These are phyloP conservation scores for Typhlomys cinereus DNA, from an alignment of 2,113 vertebrate genomes.

Conservation along the genomic window DNA sequence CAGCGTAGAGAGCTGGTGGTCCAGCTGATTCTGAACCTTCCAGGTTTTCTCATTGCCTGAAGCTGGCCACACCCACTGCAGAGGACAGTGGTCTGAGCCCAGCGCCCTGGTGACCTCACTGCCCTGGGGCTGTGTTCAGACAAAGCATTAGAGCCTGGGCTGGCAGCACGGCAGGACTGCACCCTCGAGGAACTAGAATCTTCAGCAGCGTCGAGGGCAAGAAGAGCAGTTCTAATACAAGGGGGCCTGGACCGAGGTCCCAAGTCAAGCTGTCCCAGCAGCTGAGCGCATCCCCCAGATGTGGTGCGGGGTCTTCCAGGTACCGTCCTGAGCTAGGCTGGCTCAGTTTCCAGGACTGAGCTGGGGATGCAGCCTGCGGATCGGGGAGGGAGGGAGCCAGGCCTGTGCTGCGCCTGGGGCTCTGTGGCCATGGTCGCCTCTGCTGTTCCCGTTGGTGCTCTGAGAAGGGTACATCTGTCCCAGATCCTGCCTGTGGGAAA, in stretches of 20 bases:
- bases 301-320: fast-evolving
- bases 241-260: neutral
- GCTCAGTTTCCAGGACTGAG: neutral
- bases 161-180: fast-evolving
- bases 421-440: neutral
- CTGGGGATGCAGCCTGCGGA: neutral
- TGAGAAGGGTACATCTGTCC: neutral
- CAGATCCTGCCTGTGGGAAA: neutral
- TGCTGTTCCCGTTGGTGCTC: neutral
- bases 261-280: neutral
- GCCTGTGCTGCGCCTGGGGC: neutral
- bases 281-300: neutral
- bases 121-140: neutral
- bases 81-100: neutral
- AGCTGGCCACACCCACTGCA: neutral
- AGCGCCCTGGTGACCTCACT: neutral
- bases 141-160: neutral
- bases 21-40: neutral
- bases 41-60: neutral
- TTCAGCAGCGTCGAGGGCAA: neutral
- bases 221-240: neutral
- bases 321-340: neutral
- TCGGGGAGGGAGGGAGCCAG: neutral
- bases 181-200: neutral
- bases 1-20: neutral